These are phyloP conservation scores for Tenebrosternarchus preto DNA, from an alignment of 2,113 vertebrate species.

Conservation along the genomic window DNA sequence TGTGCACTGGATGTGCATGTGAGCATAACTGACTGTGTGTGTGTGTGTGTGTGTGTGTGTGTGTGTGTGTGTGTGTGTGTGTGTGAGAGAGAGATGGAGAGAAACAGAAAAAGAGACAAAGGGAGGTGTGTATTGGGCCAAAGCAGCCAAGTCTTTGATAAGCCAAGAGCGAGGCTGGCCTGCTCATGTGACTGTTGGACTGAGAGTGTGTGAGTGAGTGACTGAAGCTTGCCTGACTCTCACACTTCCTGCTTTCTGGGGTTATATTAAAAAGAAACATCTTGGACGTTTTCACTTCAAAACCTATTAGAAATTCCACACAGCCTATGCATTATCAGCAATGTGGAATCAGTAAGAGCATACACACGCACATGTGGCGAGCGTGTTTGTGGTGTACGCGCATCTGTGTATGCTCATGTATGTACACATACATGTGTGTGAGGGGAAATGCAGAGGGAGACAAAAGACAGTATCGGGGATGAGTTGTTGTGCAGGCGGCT, in stretches of 20 bases:
- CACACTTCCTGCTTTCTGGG: conserved; percentile 53
- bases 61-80: conserved; percentile 33
- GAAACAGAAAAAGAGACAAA: conserved; percentile 30
- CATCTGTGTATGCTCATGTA: conserved; percentile 37
- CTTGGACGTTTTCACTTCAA: conserved; percentile 44
- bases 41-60: conserved; percentile 22
- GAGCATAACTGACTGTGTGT: conserved; percentile 29
- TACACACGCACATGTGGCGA: background rate
- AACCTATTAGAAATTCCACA: conserved; percentile 49
- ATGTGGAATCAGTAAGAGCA: conserved; percentile 13
- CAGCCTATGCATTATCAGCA: conserved; percentile 13
- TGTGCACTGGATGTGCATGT: conserved; percentile 3
- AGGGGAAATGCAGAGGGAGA: background rate
- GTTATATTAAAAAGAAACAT: conserved; percentile 61
- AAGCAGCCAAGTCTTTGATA: conserved; percentile 24
- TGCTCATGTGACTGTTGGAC: conserved; percentile 28
- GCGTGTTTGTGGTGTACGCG: conserved; percentile 15
- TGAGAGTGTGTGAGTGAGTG: conserved; percentile 52
- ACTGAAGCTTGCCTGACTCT: conserved; percentile 52
- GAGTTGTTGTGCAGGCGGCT: no score
- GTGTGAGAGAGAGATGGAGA: conserved; percentile 32
- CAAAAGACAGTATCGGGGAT: conserved; percentile 16
- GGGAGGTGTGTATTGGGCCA: conserved; percentile 23
- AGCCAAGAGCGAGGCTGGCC: conserved; percentile 31
- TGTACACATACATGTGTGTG: conserved; percentile 30